A percentile compares a stretch with the other conserved stretches of the same genome.
These are phyloP conservation scores for Cotesia glomerata DNA, from an alignment of 1,140 invertebrate genomes.

Conservation along the genomic window DNA sequence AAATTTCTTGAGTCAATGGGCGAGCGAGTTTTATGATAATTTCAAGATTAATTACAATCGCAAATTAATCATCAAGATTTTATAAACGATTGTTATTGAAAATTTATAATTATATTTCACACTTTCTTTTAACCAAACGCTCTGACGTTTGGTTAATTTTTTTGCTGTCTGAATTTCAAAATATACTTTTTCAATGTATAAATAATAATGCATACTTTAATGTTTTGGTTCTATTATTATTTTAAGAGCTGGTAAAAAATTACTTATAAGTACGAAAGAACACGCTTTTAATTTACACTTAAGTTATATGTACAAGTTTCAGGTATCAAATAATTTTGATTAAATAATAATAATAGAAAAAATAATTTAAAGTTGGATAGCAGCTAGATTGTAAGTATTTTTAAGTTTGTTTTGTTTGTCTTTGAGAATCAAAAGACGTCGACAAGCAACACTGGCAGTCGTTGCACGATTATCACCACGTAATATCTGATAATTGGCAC, in stretches of 20 bases:
- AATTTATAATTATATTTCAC: neutral
- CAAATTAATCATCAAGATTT: slow-evolving; percentile 4
- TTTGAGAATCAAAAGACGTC: slow-evolving; percentile 54
- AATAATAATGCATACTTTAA: neutral
- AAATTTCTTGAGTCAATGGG: slow-evolving; percentile 63
- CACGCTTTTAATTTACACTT: too few relatives aligned
- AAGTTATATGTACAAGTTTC: too few relatives aligned
- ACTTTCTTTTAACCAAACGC: neutral
- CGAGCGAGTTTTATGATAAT: slow-evolving; percentile 47
- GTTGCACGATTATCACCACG: slow-evolving; percentile 54
- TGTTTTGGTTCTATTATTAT: too few relatives aligned
- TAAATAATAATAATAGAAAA: neutral
- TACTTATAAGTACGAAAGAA: too few relatives aligned
- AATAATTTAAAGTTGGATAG: slow-evolving; percentile 47
- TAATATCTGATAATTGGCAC: slow-evolving; percentile 59
- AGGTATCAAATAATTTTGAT: slow-evolving; percentile 1
- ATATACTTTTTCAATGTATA: slow-evolving; percentile 1
- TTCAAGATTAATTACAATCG: slow-evolving; percentile 7
- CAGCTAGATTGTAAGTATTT: slow-evolving; percentile 51
- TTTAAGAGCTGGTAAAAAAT: too few relatives aligned
- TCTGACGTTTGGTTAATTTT: too few relatives aligned
- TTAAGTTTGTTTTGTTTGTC: slow-evolving; percentile 49
- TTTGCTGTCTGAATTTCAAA: neutral
- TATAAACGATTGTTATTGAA: neutral
- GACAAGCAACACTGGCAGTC: slow-evolving; percentile 53